Percentiles rank a stretch among this genome's conserved stretches.
Evolutionary conservation across 2,113 vertebrate genomes (phyloP).

Genomic region (Centropristis striata): DNA sequence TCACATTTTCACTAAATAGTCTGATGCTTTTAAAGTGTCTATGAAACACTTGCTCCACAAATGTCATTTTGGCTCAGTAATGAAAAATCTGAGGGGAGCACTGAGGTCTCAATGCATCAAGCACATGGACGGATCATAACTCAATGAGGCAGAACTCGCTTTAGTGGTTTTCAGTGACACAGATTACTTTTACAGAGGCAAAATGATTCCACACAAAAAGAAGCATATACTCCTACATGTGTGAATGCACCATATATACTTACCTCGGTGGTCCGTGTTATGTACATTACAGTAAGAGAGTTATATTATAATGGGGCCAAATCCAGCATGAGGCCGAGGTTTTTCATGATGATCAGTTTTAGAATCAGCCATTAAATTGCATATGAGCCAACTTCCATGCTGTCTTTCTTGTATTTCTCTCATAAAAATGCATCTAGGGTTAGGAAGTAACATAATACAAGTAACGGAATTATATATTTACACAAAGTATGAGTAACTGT

Average conservation of each 20-base stretch:
- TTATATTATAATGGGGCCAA: conserved; percentile 28
- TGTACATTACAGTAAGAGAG: conserved; percentile 55
- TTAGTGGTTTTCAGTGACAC: conserved; percentile 67
- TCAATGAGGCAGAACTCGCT: conserved; percentile 45
- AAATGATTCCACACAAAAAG: conserved; percentile 59
- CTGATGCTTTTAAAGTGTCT: conserved; percentile 13
- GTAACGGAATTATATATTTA: background rate
- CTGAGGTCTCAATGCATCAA: conserved; percentile 58
- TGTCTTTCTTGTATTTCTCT: conserved; percentile 1
- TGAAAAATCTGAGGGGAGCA: conserved; percentile 39
- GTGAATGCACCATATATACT: conserved; percentile 55
- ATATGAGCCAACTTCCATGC: conserved; percentile 8
- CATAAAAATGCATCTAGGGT: background rate
- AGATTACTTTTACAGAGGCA: conserved; percentile 78
- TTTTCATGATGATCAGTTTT: conserved; percentile 33
- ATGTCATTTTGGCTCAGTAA: conserved; percentile 22
- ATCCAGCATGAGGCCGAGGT: conserved; percentile 15
- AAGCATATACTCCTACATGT: conserved; percentile 50
- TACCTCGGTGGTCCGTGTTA: conserved; percentile 65
- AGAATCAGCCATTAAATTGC: conserved; percentile 18
- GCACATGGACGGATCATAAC: conserved; percentile 72
- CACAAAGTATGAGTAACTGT: too few species aligned
- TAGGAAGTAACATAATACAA: too few species aligned
- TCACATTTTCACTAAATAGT: conserved; percentile 20
- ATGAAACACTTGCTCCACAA: conserved; percentile 30